Percentiles rank a stretch among this genome's conserved stretches.
These are phyloP conservation scores for Erpobdella octoculata DNA, from an alignment of 2,888 invertebrate species.

Conservation along the genomic window DNA sequence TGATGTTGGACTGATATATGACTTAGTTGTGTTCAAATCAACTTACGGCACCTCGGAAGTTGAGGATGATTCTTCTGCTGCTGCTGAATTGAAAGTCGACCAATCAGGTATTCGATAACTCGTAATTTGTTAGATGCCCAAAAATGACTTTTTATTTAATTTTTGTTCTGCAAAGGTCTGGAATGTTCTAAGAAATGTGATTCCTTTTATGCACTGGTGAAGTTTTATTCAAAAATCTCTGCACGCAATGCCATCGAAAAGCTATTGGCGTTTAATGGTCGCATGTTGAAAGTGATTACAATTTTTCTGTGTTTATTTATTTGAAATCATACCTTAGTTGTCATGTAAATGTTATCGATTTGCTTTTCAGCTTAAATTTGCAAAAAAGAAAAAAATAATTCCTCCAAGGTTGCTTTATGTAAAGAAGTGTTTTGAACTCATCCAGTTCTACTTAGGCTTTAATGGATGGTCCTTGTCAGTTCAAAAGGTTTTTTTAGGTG, in stretches of 20 bases:
- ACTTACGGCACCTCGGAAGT: not conserved
- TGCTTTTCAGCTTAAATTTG: conserved; percentile 39
- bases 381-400: conserved; percentile 38
- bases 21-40: conserved; percentile 8
- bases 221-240: conserved; percentile 26
- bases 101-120: not conserved
- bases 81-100: not conserved
- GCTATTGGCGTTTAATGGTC: conserved; percentile 21
- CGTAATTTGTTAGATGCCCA: no score
- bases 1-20: conserved; percentile 18
- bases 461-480: conserved; percentile 44
- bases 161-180: no score
- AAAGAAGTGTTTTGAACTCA: conserved; percentile 43
- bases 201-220: conserved; percentile 32
- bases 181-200: no score
- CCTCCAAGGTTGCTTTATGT: conserved; percentile 37
- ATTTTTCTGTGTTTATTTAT: not conserved
- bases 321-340: not conserved
- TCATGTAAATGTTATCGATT: no score
- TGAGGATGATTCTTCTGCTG: not conserved
- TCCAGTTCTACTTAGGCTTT: conserved; percentile 45
- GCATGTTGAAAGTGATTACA: conserved; percentile 24
- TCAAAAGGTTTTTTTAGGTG: not conserved
- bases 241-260: conserved; percentile 26
- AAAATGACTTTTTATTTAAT: no score